Base-by-base conservation (phyloP, 1,140 invertebrate species). In the Idris sp. region DNA sequence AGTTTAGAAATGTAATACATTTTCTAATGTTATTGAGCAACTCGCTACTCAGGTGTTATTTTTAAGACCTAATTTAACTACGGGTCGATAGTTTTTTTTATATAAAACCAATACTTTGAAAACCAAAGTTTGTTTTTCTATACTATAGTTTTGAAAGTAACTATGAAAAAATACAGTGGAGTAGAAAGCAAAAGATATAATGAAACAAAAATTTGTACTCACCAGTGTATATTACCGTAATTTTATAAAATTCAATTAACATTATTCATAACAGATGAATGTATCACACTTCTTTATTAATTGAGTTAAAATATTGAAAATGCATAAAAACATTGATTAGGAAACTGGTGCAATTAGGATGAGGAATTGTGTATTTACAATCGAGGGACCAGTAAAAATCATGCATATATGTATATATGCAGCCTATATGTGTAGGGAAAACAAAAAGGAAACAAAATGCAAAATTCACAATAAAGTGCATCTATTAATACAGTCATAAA, bases 121-220 rank as follows among this genome's bases (percentile, higher is more conserved):
- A n/a, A n/a, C n/a, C n/a, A n/a, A n/a, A n/a, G n/a, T n/a, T n/a
- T n/a, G n/a, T n/a, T n/a, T n/a, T n/a, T n/a, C n/a, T n/a, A n/a
- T n/a, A n/a, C n/a, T n/a, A n/a, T n/a, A n/a, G n/a, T n/a, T n/a
- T n/a, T n/a, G n/a, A n/a, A n/a, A n/a, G n/a, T n/a, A n/a, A n/a
- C n/a, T n/a, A n/a, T n/a, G 14, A 40, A 4, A 2, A 40, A 19
- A 40, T n/a, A 33, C 31, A 33, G 31, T 11, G 11, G 31, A 33
- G 31, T 33, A 33, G 31, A 10, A 33, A 10, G 31, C 31, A 35
- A 3, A 35, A 15, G 2, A 3, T 15, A 30, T n/a, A 30, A 54
- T 74, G 74, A 36, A 74, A 79, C 74, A 76, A 80, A 80, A 85
- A 83, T 33, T 80, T 84, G 76, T 86, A 86, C 84, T 86, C 84